These are phyloP conservation scores for Sarcophaga variegata DNA, from an alignment of 2,888 invertebrate genomes.

Conservation along the genomic window DNA sequence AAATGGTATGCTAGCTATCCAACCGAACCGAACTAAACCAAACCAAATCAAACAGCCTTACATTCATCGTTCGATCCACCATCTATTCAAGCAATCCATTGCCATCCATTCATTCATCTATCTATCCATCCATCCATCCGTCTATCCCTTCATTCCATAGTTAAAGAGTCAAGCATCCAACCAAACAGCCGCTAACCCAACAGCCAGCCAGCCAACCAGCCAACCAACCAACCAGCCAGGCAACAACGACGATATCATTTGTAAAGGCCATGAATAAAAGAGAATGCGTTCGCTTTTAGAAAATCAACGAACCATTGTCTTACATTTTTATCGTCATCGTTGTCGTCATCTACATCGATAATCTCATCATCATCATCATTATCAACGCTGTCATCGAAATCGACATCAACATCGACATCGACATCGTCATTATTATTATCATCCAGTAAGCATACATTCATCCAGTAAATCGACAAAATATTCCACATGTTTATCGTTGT, in stretches of 20 bases:
- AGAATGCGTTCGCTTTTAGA: slow-evolving; percentile 53
- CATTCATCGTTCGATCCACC: not conserved
- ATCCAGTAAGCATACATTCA: not conserved
- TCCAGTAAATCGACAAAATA: slow-evolving; percentile 48
- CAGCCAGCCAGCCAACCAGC: not conserved
- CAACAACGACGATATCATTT: slow-evolving; percentile 36
- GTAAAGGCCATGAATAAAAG: slow-evolving; percentile 47
- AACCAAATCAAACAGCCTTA: slow-evolving; percentile 1
- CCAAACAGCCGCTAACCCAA: not conserved
- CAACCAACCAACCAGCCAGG: not conserved
- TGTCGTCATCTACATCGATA: slow-evolving; percentile 52
- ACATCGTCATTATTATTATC: slow-evolving; percentile 15
- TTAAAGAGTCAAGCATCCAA: slow-evolving; percentile 22
- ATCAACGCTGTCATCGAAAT: not conserved
- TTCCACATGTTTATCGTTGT: slow-evolving; percentile 27
- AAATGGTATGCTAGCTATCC: slow-evolving; percentile 31
- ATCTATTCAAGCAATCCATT: not conserved
- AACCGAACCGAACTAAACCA: not conserved
- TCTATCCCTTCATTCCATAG: slow-evolving; percentile 9
- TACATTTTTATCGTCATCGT: slow-evolving; percentile 51
- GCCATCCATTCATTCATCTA: slow-evolving; percentile 27
- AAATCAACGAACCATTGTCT: slow-evolving; percentile 58
- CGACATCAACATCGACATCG: not conserved
- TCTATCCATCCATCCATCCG: slow-evolving; percentile 9
- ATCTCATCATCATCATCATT: slow-evolving; percentile 24